Percentiles rank a stretch among this genome's conserved stretches.
phyloP scores from a whole-genome alignment of 2,113 vertebrate species.

The Callionymus lyra region DNA sequence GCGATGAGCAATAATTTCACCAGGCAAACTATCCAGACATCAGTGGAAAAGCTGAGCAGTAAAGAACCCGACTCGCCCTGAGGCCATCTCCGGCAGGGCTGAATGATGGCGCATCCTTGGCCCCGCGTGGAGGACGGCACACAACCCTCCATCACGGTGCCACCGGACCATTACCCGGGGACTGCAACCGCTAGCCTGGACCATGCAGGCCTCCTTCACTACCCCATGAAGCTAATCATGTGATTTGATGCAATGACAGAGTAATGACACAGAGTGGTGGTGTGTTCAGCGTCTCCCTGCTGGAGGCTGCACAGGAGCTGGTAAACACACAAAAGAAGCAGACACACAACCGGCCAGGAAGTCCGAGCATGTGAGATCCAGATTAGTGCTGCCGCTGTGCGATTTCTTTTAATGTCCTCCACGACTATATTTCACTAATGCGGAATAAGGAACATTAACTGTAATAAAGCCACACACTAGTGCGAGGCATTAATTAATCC shows the following conservation, averaged over 20 bases:
- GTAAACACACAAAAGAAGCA: conserved; percentile 37
- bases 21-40: not conserved
- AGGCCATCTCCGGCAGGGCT: conserved; percentile 59
- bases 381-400: conserved; percentile 65
- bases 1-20: not conserved
- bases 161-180: conserved; percentile 66
- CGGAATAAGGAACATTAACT: conserved; percentile 74
- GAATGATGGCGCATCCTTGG: conserved; percentile 67
- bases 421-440: conserved; percentile 71
- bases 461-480: conserved; percentile 73
- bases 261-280: conserved; percentile 69
- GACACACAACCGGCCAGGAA: conserved; percentile 32
- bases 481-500: conserved; percentile 70
- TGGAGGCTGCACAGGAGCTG: conserved; percentile 50
- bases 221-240: conserved; percentile 73
- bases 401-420: conserved; percentile 66
- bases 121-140: conserved; percentile 60
- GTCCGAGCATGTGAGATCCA: conserved; percentile 65
- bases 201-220: conserved; percentile 47
- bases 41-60: not conserved
- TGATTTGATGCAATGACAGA: conserved; percentile 74
- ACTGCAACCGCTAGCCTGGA: conserved; percentile 37
- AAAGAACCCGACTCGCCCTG: conserved; percentile 47
- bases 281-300: conserved; percentile 62
- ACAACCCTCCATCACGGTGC: conserved; percentile 62